A percentile compares a stretch with the other conserved stretches of the same genome.
These are phyloP conservation scores for Gobio gobio DNA, from an alignment of 2,113 vertebrate species.

Conservation along the genomic window DNA sequence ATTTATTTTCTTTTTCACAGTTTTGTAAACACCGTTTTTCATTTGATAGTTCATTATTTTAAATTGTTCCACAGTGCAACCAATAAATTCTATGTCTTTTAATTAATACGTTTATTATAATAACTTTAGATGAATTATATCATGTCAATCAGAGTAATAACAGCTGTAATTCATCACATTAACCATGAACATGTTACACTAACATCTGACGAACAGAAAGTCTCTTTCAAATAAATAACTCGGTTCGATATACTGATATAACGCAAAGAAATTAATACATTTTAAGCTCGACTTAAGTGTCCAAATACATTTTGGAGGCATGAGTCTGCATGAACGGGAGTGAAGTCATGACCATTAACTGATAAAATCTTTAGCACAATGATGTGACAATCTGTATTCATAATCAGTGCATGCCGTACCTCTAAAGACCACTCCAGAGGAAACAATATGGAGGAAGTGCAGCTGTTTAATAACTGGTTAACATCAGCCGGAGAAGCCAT, in stretches of 20 bases:
- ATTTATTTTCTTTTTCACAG: not conserved
- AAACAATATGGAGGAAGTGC: not conserved
- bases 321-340: not conserved
- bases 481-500: conserved; percentile 55
- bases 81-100: not conserved
- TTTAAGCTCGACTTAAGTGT: not conserved
- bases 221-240: not conserved
- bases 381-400: not conserved
- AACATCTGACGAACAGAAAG: not conserved
- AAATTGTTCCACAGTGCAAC: not conserved
- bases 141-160: not conserved
- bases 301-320: not conserved
- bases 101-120: not conserved
- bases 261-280: not conserved
- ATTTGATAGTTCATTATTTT: not conserved
- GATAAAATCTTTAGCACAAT: not conserved
- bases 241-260: not conserved
- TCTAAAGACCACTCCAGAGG: not conserved
- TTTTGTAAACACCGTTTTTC: not conserved
- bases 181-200: not conserved
- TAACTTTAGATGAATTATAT: not conserved
- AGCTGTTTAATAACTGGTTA: conserved; percentile 28
- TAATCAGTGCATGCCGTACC: not conserved
- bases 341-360: not conserved
- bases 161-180: not conserved